phyloP scores from a whole-genome alignment of 2,797 vertebrate species.

The Cynodonichthys magdalenae region DNA sequence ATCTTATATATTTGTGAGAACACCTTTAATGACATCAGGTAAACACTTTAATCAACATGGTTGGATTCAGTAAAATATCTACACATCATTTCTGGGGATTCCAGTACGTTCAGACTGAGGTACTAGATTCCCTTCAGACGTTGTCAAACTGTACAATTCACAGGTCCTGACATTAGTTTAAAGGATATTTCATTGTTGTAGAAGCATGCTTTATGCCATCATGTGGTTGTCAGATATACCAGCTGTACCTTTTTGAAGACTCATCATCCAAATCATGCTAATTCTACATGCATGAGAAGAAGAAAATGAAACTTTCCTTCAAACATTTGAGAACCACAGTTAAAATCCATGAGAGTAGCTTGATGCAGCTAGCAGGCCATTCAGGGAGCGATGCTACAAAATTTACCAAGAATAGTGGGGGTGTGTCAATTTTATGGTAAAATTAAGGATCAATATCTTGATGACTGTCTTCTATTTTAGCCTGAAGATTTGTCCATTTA shows the following conservation, averaged over 20 bases:
- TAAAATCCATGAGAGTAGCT: too few species aligned
- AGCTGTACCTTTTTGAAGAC: slow-evolving; percentile 1
- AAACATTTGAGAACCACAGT: background rate
- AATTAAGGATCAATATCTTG: too few species aligned
- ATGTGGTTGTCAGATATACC: slow-evolving; percentile 13
- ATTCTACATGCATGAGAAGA: background rate
- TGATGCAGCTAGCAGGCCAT: background rate
- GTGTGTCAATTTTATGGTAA: background rate
- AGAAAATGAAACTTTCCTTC: background rate
- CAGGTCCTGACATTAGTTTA: slow-evolving; percentile 1
- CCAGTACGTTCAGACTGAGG: slow-evolving; percentile 8
- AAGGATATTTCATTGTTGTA: slow-evolving; percentile 28
- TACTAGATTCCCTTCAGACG: slow-evolving; percentile 3
- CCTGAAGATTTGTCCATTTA: too few species aligned
- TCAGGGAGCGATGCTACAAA: background rate
- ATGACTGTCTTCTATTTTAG: too few species aligned
- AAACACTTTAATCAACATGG: slow-evolving; percentile 16
- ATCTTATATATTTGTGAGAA: slow-evolving; percentile 77
- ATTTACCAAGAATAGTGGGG: background rate
- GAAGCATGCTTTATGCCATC: slow-evolving; percentile 48
- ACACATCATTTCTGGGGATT: slow-evolving; percentile 17
- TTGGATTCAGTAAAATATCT: slow-evolving; percentile 19
- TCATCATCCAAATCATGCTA: background rate
- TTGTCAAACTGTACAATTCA: slow-evolving; percentile 21
- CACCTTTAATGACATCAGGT: slow-evolving; percentile 57